Evolutionary conservation across 30 jellyfish, hydroid and myxozoan genomes (phyloP).

Genomic region (Pseudorhiza aurosa): DNA sequence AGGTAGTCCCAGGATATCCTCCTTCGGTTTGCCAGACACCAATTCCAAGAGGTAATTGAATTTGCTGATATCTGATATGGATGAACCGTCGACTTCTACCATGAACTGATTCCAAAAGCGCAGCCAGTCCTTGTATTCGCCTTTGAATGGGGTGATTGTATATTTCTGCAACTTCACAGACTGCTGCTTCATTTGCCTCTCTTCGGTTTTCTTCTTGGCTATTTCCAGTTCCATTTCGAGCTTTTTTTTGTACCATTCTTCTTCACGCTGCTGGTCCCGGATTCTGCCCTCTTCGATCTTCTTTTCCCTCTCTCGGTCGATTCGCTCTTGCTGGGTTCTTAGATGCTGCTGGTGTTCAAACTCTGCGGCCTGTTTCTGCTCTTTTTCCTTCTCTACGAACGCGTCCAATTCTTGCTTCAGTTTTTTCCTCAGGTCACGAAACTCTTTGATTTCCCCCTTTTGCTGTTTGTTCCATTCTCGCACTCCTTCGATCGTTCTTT

Average conservation of each 20-base stretch:
- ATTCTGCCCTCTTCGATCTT: slow-evolving; percentile 21
- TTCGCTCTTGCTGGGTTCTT: slow-evolving; percentile 11
- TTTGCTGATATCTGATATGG: slow-evolving; percentile 68
- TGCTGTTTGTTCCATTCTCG: no score
- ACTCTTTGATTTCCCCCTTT: no score
- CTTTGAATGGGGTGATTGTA: slow-evolving; percentile 77
- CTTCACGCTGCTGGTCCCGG: slow-evolving; percentile 10
- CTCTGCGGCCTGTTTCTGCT: no score
- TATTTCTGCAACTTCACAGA: slow-evolving; percentile 78
- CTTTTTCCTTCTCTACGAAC: no score
- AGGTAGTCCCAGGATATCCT: slow-evolving; percentile 60
- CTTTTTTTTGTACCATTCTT: background rate
- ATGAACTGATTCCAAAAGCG: slow-evolving; percentile 83
- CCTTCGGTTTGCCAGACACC: slow-evolving; percentile 55
- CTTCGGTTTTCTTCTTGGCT: slow-evolving; percentile 23
- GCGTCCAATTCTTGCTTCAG: no score
- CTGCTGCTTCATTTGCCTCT: slow-evolving; percentile 55
- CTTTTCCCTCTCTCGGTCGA: slow-evolving; percentile 10
- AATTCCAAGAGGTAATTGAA: slow-evolving; percentile 67
- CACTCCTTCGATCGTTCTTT: no score
- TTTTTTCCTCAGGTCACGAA: no score
- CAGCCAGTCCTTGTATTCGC: slow-evolving; percentile 79
- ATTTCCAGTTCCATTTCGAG: background rate
- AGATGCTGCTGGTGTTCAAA: no score
- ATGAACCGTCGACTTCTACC: slow-evolving; percentile 73